Evolutionary conservation across 2,888 invertebrate species (phyloP).

Genomic region (Erebia palarica): DNA sequence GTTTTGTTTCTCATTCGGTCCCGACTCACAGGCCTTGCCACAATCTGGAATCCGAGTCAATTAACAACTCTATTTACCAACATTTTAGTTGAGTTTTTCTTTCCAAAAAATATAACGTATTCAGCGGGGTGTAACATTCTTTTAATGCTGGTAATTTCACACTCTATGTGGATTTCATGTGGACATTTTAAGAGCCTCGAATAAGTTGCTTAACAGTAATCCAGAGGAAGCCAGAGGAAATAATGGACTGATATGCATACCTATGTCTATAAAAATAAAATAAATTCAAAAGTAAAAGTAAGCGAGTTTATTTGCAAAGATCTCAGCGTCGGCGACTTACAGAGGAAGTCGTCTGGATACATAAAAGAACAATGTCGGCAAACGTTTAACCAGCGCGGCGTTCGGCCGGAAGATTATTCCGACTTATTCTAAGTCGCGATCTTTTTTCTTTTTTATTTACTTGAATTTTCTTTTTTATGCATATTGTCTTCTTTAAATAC

Average conservation of each 20-base stretch:
- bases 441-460: constrained; percentile 10
- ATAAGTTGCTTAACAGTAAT: too few species aligned
- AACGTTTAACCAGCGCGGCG: constrained; percentile 60
- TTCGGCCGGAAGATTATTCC: constrained; percentile 41
- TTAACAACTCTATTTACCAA: constrained; percentile 36
- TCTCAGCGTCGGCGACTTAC: constrained; percentile 59
- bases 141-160: constrained; percentile 20
- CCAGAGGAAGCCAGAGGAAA: too few species aligned
- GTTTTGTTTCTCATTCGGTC: constrained; percentile 49
- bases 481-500: constrained; percentile 1
- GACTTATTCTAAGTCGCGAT: constrained; percentile 16
- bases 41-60: constrained; percentile 41
- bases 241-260: too few species aligned
- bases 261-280: not conserved
- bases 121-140: constrained; percentile 14
- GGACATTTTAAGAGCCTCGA: too few species aligned
- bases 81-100: constrained; percentile 21
- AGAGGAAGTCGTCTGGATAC: constrained; percentile 56
- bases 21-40: constrained; percentile 38
- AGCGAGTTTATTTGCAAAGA: constrained; percentile 60
- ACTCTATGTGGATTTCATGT: not conserved
- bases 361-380: constrained; percentile 60
- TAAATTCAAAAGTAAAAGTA: constrained; percentile 23
- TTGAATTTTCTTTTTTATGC: constrained; percentile 7
- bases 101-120: constrained; percentile 13